Percentiles rank a stretch among this genome's conserved stretches.
Conservation (phyloP, 2,888 invertebrate genomes). For the Clusia tigrina region DNA sequence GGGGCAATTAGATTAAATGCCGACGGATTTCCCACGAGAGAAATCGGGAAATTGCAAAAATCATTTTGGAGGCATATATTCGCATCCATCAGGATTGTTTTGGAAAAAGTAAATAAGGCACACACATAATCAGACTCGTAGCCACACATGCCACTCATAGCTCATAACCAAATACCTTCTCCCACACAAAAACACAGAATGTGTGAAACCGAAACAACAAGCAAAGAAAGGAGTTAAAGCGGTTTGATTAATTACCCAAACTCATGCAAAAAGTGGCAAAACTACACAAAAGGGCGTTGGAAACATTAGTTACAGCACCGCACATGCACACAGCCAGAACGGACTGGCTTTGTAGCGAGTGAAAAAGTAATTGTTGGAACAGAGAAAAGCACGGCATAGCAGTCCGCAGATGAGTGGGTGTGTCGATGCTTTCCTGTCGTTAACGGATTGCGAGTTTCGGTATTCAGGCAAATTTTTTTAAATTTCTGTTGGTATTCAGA, state of each 20-base stretch:
- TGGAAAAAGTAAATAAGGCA: neutral
- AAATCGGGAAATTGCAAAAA: neutral
- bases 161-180: no score
- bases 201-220: neutral
- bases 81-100: constrained; percentile 1
- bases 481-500: no score
- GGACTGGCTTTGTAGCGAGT: no score
- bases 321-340: neutral
- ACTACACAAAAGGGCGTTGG: constrained; percentile 3
- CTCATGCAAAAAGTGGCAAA: neutral
- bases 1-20: constrained; percentile 8
- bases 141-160: neutral
- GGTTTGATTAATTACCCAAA: constrained; percentile 8
- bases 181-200: no score
- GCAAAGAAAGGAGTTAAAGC: neutral
- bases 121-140: neutral
- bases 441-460: no score
- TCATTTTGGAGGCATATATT: neutral
- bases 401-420: no score
- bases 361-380: no score
- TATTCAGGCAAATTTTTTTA: no score
- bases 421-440: no score
- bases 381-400: no score
- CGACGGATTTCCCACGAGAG: constrained; percentile 1
- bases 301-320: neutral